Base-by-base conservation (phyloP, 2,797 vertebrate species). In the Falco novaeseelandiae region DNA sequence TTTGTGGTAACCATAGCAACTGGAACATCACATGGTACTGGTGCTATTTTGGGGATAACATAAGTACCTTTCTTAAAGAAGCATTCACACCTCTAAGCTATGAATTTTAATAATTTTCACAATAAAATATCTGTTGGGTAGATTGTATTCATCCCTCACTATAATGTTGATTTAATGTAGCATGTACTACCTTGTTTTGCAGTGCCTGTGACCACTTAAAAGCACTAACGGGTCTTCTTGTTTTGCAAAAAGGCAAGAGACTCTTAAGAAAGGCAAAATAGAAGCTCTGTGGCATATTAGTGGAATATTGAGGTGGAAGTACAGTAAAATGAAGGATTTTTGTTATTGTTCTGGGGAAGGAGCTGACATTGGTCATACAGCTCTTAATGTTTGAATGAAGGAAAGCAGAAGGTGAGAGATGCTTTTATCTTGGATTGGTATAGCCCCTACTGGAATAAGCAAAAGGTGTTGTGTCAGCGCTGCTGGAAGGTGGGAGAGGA, bases 1-100 rank as follows among this genome's bases (percentile, higher is more conserved):
- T 98, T 98, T 98, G 98, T 98, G 96, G 98, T 98, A 98, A 98
- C 98, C 98, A 98, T 98, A 97, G 98, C 97, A 98, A 98, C 98
- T 96, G 96, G 95, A 98, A 97, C 95, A 98, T 98, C 98, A 98
- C 98, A 97, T 98, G 97, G 97, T 97, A 97, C 89, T 97, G 94
- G 92, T 98, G 97, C 98, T 98, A 98, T 98, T 98, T 98, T 98
- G 97, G 91, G 97, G 97, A 97, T 98, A 97, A 97, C 97, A 96
- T 96, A 98, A 98, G 97, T 98, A 98, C 97, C 97, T 98, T 98
- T 97, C 98, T 98, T 98, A 98, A 98, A 98, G 98, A 98, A 97
- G 97, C 94, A 98, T 97, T 98, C 89, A 83, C 97, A 96, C 96
- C 97, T 97, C 97, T 92, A 92, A 90, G 95, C 81, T 95, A 96